Evolutionary conservation across 1,140 invertebrate species (phyloP), one percentile per base, ranked within the genome.

Genomic region (Leptinotarsa defecta): DNA sequence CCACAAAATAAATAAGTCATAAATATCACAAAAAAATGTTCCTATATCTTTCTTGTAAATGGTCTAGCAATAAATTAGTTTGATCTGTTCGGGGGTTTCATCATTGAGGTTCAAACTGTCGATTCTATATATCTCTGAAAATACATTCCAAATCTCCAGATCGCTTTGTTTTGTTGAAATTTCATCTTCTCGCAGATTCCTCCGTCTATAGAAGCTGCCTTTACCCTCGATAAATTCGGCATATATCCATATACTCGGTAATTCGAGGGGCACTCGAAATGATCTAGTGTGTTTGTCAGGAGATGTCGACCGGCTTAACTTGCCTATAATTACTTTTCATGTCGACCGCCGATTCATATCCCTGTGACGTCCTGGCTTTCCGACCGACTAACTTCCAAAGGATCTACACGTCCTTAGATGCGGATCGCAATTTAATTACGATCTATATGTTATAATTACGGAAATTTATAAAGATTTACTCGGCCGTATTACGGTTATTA

Each of bases 391-490:
- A 79, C 74, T 78, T 34, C 80, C 76, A 83, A 84, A 84, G 83
- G 81, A 74, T 80, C 77, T 80, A 77, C 78, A 80, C 80, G 80
- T 82, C 74, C 81, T 76, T 81, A 79, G 80, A 81, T 83, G 80
- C 81, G 81, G 81, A 83, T 81, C 79, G 81, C 80, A 80, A 84
- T 84, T 83, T 84, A 84, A 84, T 84, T 84, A 84, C 82, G 81
- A 84, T 83, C 81, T 83, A 83, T 83, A 83, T 80, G 83, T 84
- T 83, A 83, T 83, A 83, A 84, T 83, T 84, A 84, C 77, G 81
- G 73, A 79, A 81, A 84, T 84, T 83, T 84, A 83, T 84, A 83
- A 82, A 82, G 83, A 83, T 83, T 84, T 83, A 82, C 76, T 81
- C 79, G 78, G 68, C 77, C 81, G 78, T 82, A 77, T 81, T 78